Base-by-base conservation (phyloP, 2,888 invertebrate species). In the Synergus japonicus region DNA sequence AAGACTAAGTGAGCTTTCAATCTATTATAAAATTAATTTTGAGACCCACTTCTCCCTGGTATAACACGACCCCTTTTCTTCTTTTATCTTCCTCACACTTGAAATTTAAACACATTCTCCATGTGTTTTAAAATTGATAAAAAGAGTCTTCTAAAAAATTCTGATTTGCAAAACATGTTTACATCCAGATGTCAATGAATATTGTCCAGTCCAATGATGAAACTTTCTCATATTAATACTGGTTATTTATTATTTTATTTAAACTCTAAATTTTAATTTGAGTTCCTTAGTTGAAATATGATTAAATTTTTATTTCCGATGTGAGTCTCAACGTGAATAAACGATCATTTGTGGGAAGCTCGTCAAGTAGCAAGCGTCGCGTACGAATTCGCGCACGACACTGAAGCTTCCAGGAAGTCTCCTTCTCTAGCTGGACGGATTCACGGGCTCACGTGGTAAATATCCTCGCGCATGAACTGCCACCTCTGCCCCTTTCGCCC, bases 371-470 rank as follows among this genome's bases (percentile, higher is more conserved):
- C 81, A 73, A 83, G 86, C 86, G 85, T 83, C 90, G 89, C 90
- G 89, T 87, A 87, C 88, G 89, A 83, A 87, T 86, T 87, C 91
- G 89, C 91, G 91, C 90, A 89, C 90, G 89, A 89, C 87, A 91
- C 91, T 91, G 89, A 88, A 88, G 80, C 65, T 60, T 83, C 84
- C 88, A 87, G 89, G 86, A 89, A 87, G 87, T 87, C 89, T 87
- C 83, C 86, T 87, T 86, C 86, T 86, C 86, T 86, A 88, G 88
- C 87, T 86, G 85, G 86, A 81, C 82, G 86, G 87, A 88, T 90
- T 90, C 90, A 89, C 90, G 89, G 89, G 88, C 90, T 91, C 91
- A 91, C 91, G 91, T 91, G 91, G 88, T 86, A 88, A 88, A 88
- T 87, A 85, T 58, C 79, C 76, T 86, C 85, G 90, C 91, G 91